phyloP scores from a whole-genome alignment of 1,140 invertebrate genomes.

The Catajapyx aquilonaris region DNA sequence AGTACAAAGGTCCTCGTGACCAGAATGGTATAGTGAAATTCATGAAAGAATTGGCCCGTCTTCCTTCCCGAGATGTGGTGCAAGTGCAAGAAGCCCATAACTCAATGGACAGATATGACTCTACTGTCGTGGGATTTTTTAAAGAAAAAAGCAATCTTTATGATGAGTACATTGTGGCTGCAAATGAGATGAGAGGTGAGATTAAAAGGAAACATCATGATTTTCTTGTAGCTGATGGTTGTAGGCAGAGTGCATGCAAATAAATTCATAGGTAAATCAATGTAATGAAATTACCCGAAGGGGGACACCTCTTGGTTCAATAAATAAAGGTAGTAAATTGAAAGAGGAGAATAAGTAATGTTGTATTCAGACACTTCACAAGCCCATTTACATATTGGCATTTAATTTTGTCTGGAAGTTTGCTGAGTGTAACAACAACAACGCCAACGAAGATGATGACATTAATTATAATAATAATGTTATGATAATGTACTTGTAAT shows the following conservation, averaged over 20 bases:
- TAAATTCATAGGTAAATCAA: background rate
- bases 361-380: background rate
- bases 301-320: constrained; percentile 2
- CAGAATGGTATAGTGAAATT: constrained; percentile 22
- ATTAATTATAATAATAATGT: too few relatives aligned
- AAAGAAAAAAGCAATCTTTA: constrained; percentile 21
- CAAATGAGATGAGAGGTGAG: constrained; percentile 24
- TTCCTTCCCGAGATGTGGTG: constrained; percentile 23
- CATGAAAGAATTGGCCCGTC: constrained; percentile 29
- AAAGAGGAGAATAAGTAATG: constrained; percentile 1
- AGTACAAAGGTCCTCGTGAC: constrained; percentile 28
- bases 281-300: background rate
- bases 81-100: constrained; percentile 21
- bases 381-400: background rate
- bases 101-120: constrained; percentile 22
- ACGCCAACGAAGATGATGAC: too few relatives aligned
- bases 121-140: constrained; percentile 34
- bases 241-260: background rate
- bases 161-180: constrained; percentile 27
- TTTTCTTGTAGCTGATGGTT: background rate
- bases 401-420: too few relatives aligned
- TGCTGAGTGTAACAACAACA: too few relatives aligned
- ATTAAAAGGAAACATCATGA: background rate
- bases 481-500: background rate
- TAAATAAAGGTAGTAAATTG: constrained; percentile 5